A percentile compares a stretch with the other conserved stretches of the same genome.
phyloP scores from a whole-genome alignment of 1,140 invertebrate genomes.

The Drosophila santomea region DNA sequence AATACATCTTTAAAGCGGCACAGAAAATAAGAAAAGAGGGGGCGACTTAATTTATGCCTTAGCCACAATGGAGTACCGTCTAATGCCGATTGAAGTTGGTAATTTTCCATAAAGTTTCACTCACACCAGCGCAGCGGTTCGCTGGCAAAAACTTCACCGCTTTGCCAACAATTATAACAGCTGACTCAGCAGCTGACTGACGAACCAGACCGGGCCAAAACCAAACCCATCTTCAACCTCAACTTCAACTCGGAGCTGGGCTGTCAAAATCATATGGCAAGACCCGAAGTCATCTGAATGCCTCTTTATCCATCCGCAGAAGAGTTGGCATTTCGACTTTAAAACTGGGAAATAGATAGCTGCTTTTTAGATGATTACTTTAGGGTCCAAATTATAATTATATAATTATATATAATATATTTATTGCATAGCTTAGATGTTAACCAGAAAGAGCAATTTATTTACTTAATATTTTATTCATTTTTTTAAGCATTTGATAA shows the following conservation, averaged over 20 bases:
- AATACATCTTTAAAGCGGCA: neutral
- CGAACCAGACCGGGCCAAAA: constrained; percentile 29
- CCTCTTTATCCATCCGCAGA: constrained; percentile 2
- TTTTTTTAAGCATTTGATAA: no score
- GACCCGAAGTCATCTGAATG: constrained; percentile 26
- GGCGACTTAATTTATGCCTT: neutral
- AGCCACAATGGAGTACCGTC: constrained; percentile 3
- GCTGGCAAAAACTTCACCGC: constrained; percentile 27
- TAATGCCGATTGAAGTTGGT: constrained; percentile 11
- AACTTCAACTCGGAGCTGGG: constrained; percentile 3
- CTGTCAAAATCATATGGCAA: constrained; percentile 39
- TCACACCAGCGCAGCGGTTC: constrained; percentile 1
- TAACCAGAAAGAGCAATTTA: no score
- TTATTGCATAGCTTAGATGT: no score
- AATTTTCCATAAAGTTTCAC: constrained; percentile 22
- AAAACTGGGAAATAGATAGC: neutral
- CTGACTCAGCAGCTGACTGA: constrained; percentile 47
- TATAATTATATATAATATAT: no score
- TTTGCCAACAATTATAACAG: constrained; percentile 47
- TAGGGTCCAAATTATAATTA: no score
- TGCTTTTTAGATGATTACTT: no score
- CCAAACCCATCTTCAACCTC: constrained; percentile 16
- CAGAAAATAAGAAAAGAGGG: neutral
- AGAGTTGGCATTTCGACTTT: constrained; percentile 3
- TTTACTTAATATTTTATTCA: no score